Evolutionary conservation across 2,797 vertebrate species (phyloP).

Genomic region (Sphaeramia orbicularis): DNA sequence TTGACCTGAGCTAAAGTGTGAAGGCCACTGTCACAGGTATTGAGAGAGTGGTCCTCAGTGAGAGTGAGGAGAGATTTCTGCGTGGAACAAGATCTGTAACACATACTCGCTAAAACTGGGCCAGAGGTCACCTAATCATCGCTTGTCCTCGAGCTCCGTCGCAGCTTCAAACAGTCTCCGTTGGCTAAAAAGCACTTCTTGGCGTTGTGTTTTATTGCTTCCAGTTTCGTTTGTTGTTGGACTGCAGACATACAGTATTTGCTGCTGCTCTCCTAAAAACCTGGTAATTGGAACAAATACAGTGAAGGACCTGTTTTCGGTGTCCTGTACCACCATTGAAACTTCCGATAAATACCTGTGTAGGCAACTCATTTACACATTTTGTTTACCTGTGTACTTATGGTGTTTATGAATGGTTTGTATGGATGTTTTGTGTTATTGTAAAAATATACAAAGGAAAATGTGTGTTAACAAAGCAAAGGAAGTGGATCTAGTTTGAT

Average conservation of each 20-base stretch:
- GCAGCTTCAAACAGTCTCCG: conserved; percentile 43
- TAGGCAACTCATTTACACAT: too few species aligned
- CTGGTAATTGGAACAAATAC: conserved; percentile 5
- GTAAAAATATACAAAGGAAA: too few species aligned
- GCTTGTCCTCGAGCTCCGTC: conserved; percentile 29
- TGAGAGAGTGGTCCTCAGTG: conserved; percentile 51
- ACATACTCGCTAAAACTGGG: conserved; percentile 52
- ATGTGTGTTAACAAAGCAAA: too few species aligned
- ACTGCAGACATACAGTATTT: conserved; percentile 16
- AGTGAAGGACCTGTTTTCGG: conserved; percentile 5
- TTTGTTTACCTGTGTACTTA: too few species aligned
- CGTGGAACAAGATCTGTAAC: conserved; percentile 69
- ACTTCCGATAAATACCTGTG: too few species aligned
- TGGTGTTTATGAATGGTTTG: too few species aligned
- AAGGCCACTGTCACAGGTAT: conserved; percentile 61
- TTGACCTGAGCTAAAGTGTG: conserved; percentile 45
- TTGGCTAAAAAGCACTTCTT: conserved; percentile 45
- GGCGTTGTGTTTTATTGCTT: conserved; percentile 25
- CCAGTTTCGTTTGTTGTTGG: conserved; percentile 29
- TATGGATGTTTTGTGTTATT: too few species aligned
- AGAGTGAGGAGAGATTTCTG: conserved; percentile 43
- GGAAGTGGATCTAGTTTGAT: too few species aligned
- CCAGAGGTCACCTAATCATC: conserved; percentile 65
- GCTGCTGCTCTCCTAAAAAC: neutral
- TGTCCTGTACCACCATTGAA: too few species aligned